Percentiles rank a stretch among this genome's conserved stretches.
Evolutionary conservation across 2,888 invertebrate genomes (phyloP).

Genomic region (Heterodera filipjevi): DNA sequence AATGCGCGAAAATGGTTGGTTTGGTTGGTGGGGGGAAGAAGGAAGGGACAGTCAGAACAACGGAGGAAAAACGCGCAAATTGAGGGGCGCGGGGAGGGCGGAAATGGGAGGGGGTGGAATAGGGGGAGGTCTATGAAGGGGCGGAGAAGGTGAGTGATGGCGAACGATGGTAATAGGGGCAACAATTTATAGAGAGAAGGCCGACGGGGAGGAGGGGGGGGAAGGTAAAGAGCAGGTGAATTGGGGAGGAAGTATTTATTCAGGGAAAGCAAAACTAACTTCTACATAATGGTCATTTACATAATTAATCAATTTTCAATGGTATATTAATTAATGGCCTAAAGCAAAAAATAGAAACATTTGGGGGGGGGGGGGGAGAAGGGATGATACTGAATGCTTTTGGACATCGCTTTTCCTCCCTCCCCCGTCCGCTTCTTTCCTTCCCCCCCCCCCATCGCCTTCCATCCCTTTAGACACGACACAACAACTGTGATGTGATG

Average conservation of each 20-base stretch:
- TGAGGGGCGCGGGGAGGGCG: background rate
- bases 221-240: background rate
- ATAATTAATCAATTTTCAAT: too few species aligned
- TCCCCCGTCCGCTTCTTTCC: background rate
- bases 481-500: background rate
- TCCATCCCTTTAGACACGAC: background rate
- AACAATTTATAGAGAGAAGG: background rate
- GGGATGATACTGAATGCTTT: too few species aligned
- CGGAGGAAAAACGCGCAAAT: background rate
- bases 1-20: constrained; percentile 10
- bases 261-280: too few species aligned
- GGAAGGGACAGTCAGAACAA: background rate
- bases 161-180: background rate
- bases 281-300: too few species aligned
- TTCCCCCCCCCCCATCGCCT: background rate
- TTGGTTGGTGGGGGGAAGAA: background rate
- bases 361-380: too few species aligned
- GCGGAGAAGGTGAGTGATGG: background rate
- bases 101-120: background rate
- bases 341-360: too few species aligned
- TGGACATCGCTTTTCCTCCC: background rate
- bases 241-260: too few species aligned
- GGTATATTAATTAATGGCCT: too few species aligned
- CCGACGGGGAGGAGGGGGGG: background rate
- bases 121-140: too few species aligned